These are phyloP conservation scores for Porites australiensis DNA, from an alignment of 64 coral and sea anemone genomes.

Conservation along the genomic window DNA sequence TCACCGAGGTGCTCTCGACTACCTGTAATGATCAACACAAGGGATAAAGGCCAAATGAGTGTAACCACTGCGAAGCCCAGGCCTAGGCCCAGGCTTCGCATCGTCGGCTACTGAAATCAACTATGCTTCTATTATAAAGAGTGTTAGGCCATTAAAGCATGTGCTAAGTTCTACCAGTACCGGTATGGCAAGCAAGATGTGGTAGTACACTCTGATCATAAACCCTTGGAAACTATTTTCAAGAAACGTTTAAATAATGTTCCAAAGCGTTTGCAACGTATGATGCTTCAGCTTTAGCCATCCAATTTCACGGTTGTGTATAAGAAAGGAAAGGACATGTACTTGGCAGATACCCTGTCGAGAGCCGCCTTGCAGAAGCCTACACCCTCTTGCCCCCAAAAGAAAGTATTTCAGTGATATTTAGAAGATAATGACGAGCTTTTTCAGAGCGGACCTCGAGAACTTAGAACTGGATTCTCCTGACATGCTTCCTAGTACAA, in stretches of 20 bases:
- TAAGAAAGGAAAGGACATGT: too few species aligned
- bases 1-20: too few species aligned
- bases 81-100: constrained; percentile 4
- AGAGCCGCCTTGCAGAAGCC: neutral
- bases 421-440: too few species aligned
- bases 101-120: constrained; percentile 51
- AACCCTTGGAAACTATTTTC: constrained; percentile 53
- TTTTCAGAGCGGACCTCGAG: too few species aligned
- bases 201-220: constrained; percentile 42
- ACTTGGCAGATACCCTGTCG: too few species aligned
- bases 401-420: too few species aligned
- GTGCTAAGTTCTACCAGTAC: constrained; percentile 57
- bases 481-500: constrained; percentile 21
- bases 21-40: too few species aligned
- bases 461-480: neutral
- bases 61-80: too few species aligned
- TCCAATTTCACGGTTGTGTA: constrained; percentile 55
- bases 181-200: constrained; percentile 51
- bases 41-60: too few species aligned
- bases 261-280: constrained; percentile 30
- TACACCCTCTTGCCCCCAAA: neutral
- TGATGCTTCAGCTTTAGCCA: constrained; percentile 58
- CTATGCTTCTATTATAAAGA: too few species aligned
- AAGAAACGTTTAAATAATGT: constrained; percentile 35
- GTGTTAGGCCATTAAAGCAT: too few species aligned